These are phyloP conservation scores for Oligia strigilis DNA, from an alignment of 2,888 invertebrate genomes.

Conservation along the genomic window DNA sequence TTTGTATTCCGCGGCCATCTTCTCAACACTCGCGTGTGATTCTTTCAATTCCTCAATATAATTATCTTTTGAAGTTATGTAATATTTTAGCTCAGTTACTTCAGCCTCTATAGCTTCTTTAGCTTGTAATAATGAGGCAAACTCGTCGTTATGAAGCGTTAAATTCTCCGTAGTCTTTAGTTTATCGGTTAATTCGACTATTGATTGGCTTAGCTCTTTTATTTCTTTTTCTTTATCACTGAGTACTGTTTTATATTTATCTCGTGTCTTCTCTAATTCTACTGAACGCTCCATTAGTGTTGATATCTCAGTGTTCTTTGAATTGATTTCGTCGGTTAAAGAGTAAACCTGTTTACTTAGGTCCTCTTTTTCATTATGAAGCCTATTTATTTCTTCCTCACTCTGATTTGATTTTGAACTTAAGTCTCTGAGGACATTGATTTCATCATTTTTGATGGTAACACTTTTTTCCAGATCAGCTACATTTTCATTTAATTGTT, in stretches of 20 bases:
- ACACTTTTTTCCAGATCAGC: slow-evolving; percentile 75
- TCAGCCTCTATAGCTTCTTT: slow-evolving; percentile 78
- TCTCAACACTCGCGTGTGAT: slow-evolving; percentile 74
- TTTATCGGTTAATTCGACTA: slow-evolving; percentile 81
- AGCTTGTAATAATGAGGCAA: slow-evolving; percentile 77
- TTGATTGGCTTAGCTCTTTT: slow-evolving; percentile 81
- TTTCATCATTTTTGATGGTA: slow-evolving; percentile 77
- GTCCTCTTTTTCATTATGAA: slow-evolving; percentile 79
- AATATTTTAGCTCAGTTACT: slow-evolving; percentile 71
- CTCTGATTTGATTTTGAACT: slow-evolving; percentile 67
- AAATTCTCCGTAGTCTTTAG: slow-evolving; percentile 75
- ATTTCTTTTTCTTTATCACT: slow-evolving; percentile 82
- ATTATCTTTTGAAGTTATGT: slow-evolving; percentile 72
- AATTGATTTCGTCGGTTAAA: slow-evolving; percentile 76
- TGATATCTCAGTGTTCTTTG: slow-evolving; percentile 77
- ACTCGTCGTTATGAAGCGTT: slow-evolving; percentile 77
- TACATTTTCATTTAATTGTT: slow-evolving; percentile 71
- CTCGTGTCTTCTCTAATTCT: slow-evolving; percentile 70
- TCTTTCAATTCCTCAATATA: slow-evolving; percentile 73
- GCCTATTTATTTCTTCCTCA: slow-evolving; percentile 75
- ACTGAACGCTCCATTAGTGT: slow-evolving; percentile 69
- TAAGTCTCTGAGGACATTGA: slow-evolving; percentile 73
- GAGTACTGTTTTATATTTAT: slow-evolving; percentile 71
- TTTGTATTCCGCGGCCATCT: slow-evolving; percentile 77
- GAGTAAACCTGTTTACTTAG: slow-evolving; percentile 73